Conservation (phyloP, 2,888 invertebrate genomes). For the Rhingia rostrata region DNA sequence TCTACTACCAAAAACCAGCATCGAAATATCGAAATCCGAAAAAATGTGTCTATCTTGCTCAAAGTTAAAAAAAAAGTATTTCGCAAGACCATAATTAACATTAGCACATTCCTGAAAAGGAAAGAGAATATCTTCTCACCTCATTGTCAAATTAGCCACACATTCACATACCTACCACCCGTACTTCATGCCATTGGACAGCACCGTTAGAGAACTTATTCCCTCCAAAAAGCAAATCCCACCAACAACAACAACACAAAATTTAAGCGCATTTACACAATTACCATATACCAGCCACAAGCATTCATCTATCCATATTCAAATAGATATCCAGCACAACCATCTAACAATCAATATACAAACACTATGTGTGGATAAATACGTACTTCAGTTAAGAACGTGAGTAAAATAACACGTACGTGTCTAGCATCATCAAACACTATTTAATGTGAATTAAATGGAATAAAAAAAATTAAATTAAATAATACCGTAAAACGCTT, state of each 20-base stretch:
- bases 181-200: constrained; percentile 14
- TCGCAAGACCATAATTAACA: too few relatives aligned
- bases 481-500: constrained; percentile 73
- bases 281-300: constrained; percentile 50
- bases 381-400: constrained; percentile 69
- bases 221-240: constrained; percentile 1
- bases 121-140: background rate
- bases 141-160: constrained; percentile 10
- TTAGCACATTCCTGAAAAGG: too few relatives aligned
- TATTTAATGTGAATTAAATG: constrained; percentile 68
- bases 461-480: constrained; percentile 60
- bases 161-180: constrained; percentile 7
- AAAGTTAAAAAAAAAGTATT: too few relatives aligned
- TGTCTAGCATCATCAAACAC: constrained; percentile 57
- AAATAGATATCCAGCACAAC: constrained; percentile 49
- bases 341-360: constrained; percentile 65
- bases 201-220: constrained; percentile 60
- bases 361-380: constrained; percentile 69
- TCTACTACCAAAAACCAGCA: too few relatives aligned
- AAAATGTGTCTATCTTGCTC: too few relatives aligned
- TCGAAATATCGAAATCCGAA: too few relatives aligned
- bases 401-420: constrained; percentile 73
- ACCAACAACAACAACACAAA: background rate
- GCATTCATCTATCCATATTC: constrained; percentile 70
- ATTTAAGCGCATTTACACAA: constrained; percentile 59